These are phyloP conservation scores for Mythimna impura DNA, from an alignment of 2,888 invertebrate species.

Conservation along the genomic window DNA sequence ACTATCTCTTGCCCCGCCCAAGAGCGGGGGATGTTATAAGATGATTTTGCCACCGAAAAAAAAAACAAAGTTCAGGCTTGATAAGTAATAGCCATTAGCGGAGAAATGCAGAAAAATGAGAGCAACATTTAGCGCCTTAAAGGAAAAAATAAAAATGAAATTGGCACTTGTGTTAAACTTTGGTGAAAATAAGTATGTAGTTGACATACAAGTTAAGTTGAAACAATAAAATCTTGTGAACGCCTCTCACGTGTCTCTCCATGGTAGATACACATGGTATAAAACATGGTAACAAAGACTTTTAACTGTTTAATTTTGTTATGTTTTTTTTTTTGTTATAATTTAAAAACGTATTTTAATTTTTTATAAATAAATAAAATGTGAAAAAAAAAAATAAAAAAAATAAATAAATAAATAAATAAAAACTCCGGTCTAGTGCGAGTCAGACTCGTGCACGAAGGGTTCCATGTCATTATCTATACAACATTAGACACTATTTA, in stretches of 20 bases:
- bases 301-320: too few species aligned
- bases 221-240: too few species aligned
- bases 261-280: not conserved
- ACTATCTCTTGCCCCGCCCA: too few species aligned
- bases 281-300: not conserved
- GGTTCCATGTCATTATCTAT: not conserved
- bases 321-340: too few species aligned
- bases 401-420: too few species aligned
- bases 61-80: slow-evolving; percentile 4
- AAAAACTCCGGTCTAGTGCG: not conserved
- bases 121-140: not conserved
- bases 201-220: not conserved
- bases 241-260: too few species aligned
- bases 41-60: too few species aligned
- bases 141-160: slow-evolving; percentile 11
- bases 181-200: not conserved
- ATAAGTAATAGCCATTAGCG: slow-evolving; percentile 26
- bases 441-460: not conserved
- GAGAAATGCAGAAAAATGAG: slow-evolving; percentile 28
- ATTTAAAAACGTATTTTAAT: too few species aligned
- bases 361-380: too few species aligned
- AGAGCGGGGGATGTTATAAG: too few species aligned
- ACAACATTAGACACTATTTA: too few species aligned
- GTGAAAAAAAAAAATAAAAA: too few species aligned
- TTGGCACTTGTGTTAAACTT: not conserved